These are phyloP conservation scores for Raja brachyura DNA, from an alignment of 2,113 vertebrate genomes.

Conservation along the genomic window DNA sequence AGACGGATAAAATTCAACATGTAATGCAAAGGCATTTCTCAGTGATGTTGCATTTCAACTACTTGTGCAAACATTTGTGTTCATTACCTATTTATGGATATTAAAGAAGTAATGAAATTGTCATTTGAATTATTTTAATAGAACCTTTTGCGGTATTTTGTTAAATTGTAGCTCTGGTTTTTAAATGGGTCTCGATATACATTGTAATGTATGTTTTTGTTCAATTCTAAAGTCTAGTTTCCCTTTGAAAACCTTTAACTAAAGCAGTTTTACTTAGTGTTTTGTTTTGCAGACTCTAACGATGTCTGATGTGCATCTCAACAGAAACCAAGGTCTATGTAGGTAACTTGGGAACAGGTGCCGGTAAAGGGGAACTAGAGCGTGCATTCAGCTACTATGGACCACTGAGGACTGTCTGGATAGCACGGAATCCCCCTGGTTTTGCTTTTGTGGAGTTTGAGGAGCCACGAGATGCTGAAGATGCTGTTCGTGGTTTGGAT, in stretches of 20 bases:
- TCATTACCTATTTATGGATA: background rate
- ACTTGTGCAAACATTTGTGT: background rate
- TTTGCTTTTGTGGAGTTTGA: slow-evolving; percentile 79
- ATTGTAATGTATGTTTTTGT: background rate
- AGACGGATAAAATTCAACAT: background rate
- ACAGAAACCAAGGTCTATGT: slow-evolving; percentile 80
- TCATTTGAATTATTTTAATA: background rate
- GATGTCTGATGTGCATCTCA: slow-evolving; percentile 37
- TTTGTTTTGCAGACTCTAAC: slow-evolving; percentile 35
- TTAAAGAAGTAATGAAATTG: background rate
- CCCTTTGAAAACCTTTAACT: background rate
- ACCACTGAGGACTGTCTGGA: slow-evolving; percentile 77
- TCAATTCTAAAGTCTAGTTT: too few species aligned
- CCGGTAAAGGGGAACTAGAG: slow-evolving; percentile 79
- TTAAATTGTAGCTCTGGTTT: background rate
- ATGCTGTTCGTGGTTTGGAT: slow-evolving; percentile 68
- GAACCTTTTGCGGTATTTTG: background rate
- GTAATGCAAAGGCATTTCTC: background rate
- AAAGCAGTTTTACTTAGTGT: slow-evolving; percentile 28
- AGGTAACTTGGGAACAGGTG: slow-evolving; percentile 77
- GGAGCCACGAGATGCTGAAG: slow-evolving; percentile 70
- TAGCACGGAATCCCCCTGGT: slow-evolving; percentile 80
- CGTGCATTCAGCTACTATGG: slow-evolving; percentile 80
- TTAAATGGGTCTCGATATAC: background rate
- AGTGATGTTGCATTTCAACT: background rate